phyloP scores from a whole-genome alignment of 1,140 invertebrate species.

The Dreissena rostriformis region DNA sequence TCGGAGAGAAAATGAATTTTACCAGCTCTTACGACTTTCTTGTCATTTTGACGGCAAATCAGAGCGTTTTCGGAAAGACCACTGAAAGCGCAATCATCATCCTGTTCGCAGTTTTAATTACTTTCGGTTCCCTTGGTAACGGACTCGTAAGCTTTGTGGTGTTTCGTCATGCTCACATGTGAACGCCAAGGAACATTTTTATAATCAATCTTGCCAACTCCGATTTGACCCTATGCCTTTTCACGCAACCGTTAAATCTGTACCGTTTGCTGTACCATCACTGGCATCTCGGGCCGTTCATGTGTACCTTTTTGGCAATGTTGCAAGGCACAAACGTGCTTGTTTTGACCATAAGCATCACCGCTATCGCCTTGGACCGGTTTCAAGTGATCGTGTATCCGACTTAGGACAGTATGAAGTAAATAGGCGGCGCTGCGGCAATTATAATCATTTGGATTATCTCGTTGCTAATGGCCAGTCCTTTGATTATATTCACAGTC shows the following conservation, averaged over 20 bases:
- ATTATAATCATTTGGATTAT: slow-evolving; percentile 89
- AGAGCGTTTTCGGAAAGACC: slow-evolving; percentile 57
- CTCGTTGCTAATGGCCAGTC: slow-evolving; percentile 89
- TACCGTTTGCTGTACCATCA: slow-evolving; percentile 86
- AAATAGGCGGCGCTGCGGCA: slow-evolving; percentile 87
- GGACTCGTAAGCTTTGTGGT: slow-evolving; percentile 90
- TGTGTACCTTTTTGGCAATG: slow-evolving; percentile 90
- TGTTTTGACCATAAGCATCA: slow-evolving; percentile 94
- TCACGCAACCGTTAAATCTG: slow-evolving; percentile 93
- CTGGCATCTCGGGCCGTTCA: slow-evolving; percentile 80
- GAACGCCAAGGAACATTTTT: slow-evolving; percentile 93
- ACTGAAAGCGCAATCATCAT: slow-evolving; percentile 83
- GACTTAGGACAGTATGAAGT: slow-evolving; percentile 88
- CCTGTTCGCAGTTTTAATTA: slow-evolving; percentile 88
- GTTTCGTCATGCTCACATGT: slow-evolving; percentile 90
- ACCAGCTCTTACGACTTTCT: too few species aligned
- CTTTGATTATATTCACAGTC: slow-evolving; percentile 89
- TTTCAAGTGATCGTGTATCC: slow-evolving; percentile 92
- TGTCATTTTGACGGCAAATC: not conserved
- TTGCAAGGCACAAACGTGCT: slow-evolving; percentile 93
- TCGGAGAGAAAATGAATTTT: too few species aligned
- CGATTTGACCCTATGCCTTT: slow-evolving; percentile 90
- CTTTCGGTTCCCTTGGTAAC: slow-evolving; percentile 90
- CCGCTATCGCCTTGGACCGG: slow-evolving; percentile 92
- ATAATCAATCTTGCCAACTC: slow-evolving; percentile 94